Conservation (phyloP, 2,113 vertebrate species). For the Paedocypris sp. region DNA sequence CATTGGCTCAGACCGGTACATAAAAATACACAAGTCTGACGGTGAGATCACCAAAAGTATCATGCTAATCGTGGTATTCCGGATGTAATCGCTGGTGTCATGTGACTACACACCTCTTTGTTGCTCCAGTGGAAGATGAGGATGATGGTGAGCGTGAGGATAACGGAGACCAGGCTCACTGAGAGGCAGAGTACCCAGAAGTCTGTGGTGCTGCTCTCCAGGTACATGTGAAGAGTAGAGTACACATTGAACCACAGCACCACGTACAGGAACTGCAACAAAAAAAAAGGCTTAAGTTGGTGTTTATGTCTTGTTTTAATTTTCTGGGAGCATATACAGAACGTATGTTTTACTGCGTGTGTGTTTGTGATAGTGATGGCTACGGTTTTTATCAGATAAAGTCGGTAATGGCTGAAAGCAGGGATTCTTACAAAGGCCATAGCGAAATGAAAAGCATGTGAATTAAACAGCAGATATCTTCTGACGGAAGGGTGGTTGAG, state of each 20-base stretch:
- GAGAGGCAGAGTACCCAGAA: constrained; percentile 61
- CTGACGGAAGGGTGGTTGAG: constrained; percentile 51
- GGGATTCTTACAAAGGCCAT: constrained; percentile 52
- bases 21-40: too few relatives aligned
- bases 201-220: constrained; percentile 31
- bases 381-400: too few relatives aligned
- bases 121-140: constrained; percentile 52
- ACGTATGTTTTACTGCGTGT: too few relatives aligned
- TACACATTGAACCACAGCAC: constrained; percentile 63
- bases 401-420: too few relatives aligned
- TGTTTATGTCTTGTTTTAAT: too few relatives aligned
- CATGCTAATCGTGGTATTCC: too few relatives aligned
- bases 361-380: too few relatives aligned
- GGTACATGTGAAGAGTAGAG: constrained; percentile 57
- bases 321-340: too few relatives aligned
- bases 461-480: constrained; percentile 64
- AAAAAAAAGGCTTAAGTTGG: too few relatives aligned
- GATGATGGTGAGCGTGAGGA: constrained; percentile 54
- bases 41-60: too few relatives aligned
- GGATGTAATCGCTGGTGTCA: too few relatives aligned
- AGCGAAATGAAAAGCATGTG: constrained; percentile 54
- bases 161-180: constrained; percentile 52
- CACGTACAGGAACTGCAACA: constrained; percentile 55
- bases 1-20: too few relatives aligned
- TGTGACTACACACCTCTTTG: constrained; percentile 44